phyloP scores from a whole-genome alignment of 2,888 invertebrate genomes.

The Lottia gigantea region DNA sequence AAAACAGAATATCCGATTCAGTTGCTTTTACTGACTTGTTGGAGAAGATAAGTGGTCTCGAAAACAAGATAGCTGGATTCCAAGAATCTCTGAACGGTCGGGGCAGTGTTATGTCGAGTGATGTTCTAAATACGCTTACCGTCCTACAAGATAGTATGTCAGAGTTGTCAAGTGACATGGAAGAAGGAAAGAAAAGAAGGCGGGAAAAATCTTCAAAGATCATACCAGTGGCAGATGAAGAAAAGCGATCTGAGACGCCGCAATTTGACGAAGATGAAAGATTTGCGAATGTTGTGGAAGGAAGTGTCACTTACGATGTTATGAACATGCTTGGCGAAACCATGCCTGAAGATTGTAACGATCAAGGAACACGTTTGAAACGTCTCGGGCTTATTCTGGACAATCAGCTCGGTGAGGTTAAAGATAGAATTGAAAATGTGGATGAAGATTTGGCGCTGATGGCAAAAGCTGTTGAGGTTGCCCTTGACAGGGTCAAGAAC shows the following conservation, averaged over 20 bases:
- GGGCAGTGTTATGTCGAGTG: slow-evolving; percentile 40
- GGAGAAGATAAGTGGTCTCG: slow-evolving; percentile 25
- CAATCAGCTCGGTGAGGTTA: slow-evolving; percentile 40
- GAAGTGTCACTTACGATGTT: slow-evolving; percentile 15
- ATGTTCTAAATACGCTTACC: slow-evolving; percentile 33
- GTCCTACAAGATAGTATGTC: slow-evolving; percentile 25
- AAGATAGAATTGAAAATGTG: slow-evolving; percentile 42
- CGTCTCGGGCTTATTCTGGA: slow-evolving; percentile 39
- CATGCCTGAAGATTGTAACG: slow-evolving; percentile 6
- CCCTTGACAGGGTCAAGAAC: slow-evolving; percentile 28
- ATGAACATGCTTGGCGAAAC: slow-evolving; percentile 32
- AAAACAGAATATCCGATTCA: slow-evolving; percentile 9
- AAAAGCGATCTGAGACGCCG: too few relatives aligned
- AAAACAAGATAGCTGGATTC: slow-evolving; percentile 41
- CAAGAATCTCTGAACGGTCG: slow-evolving; percentile 33
- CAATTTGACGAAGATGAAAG: not conserved
- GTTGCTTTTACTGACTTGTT: slow-evolving; percentile 13
- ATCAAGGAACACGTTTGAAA: slow-evolving; percentile 32
- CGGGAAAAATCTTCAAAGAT: not conserved
- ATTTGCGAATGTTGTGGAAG: not conserved
- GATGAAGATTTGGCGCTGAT: slow-evolving; percentile 46
- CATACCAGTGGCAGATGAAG: too few relatives aligned
- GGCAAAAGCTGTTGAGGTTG: slow-evolving; percentile 49
- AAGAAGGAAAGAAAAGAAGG: slow-evolving; percentile 17
- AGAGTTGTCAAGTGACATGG: slow-evolving; percentile 9